Evolutionary conservation across 2,797 vertebrate species (phyloP), one percentile per base, ranked within the genome.

Genomic region (Urosaurus nigricauda): DNA sequence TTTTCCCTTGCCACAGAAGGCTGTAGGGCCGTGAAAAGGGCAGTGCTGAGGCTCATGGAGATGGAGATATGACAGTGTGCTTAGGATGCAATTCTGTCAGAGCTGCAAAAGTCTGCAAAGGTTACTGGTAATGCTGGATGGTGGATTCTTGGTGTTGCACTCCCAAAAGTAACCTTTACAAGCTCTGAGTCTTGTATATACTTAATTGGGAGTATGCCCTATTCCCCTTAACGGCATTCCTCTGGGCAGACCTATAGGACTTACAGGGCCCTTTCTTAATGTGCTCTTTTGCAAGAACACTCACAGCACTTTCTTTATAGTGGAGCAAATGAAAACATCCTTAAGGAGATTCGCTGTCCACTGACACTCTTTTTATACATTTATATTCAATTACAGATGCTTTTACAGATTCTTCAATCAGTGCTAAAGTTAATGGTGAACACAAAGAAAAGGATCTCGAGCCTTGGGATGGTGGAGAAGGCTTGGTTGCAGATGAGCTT

Each of bases 401-500:
- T 96, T 99, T 99, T 95, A 99, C 99, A 83, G 99, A 99, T 95
- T 97, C 98, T 88, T 98, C 98, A 51, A 98, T 99, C 93, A 96
- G 96, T 84, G 94, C 98, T 91, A 98, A 98, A 95, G 97, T 99
- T 19, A 99, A 99, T 88, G 99, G 99, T 13, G 99, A 99, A 63
- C 99, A 99, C 95, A 99, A 99, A 96, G 99, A 99, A 68, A 99
- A 99, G 95, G 98, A 99, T 94, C 97, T 99, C 56, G 98, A 99
- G 85, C 99, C 99, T 0, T 99, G 99, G 99, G 98, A 99, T 95
- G 98, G 98, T 89, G 99, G 99, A 26, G 99, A 99, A 93, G 98
- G 93, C 83, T 93, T 95, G 0, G 84, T 98, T 74, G 97, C 94
- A 0, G 99, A 98, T 91, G 99, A 98, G 83, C 97, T 99, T 2